Conservation (phyloP, 2,888 invertebrate genomes). For the Andrena bicolor region DNA sequence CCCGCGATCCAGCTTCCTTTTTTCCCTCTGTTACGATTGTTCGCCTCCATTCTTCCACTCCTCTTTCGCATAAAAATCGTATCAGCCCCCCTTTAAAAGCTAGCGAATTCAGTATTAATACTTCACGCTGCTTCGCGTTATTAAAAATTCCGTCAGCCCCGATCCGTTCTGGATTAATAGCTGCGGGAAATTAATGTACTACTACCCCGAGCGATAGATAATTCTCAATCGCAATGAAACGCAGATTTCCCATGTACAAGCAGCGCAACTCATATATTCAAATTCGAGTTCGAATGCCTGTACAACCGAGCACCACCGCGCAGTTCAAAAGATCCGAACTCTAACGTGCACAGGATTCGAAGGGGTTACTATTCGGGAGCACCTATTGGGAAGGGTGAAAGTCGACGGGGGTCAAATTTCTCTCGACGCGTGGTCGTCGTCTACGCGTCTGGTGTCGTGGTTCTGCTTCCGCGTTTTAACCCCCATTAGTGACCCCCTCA, state of each 20-base stretch:
- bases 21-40: slow-evolving; percentile 24
- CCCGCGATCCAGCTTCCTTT: slow-evolving; percentile 21
- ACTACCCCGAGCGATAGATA: not conserved
- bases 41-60: slow-evolving; percentile 25
- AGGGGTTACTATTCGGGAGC: not conserved
- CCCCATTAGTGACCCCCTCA: slow-evolving; percentile 80
- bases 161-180: not conserved
- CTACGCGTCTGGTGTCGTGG: slow-evolving; percentile 46
- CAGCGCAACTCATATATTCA: not conserved
- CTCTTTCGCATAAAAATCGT: slow-evolving; percentile 24
- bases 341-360: too few relatives aligned
- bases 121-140: slow-evolving; percentile 30
- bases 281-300: not conserved
- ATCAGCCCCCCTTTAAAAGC: slow-evolving; percentile 29
- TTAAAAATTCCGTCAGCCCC: slow-evolving; percentile 26
- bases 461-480: slow-evolving; percentile 78
- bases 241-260: not conserved
- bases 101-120: slow-evolving; percentile 16
- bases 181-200: not conserved
- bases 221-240: not conserved
- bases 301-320: not conserved
- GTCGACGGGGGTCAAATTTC: slow-evolving; percentile 44
- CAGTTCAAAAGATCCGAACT: not conserved
- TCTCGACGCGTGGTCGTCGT: slow-evolving; percentile 28
- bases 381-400: slow-evolving; percentile 18